Evolutionary conservation across 1,140 invertebrate genomes (phyloP), one percentile per base, ranked within the genome.

Genomic region (Aradophagus sp.): DNA sequence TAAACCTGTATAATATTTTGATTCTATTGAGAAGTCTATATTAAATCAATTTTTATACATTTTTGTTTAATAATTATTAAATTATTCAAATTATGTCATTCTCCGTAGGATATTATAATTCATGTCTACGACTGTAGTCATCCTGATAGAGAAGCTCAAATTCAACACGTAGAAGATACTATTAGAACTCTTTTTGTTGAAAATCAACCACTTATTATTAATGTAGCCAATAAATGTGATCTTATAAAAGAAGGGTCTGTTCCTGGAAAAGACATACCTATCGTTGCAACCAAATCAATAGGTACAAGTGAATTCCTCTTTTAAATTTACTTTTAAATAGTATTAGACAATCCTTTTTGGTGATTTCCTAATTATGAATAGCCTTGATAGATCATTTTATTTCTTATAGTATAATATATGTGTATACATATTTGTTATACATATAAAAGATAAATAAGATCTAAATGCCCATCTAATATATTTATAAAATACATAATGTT

Each of bases 221-320:
- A 90, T 70, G 92, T 96, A 4, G 92, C 89, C 29, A 97, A 97
- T 83, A 97, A 97, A 87, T 86, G 89, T 52, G 95, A 96, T 85
- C 68, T 89, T 23, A n/a, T 88, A 11, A n/a, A 65, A 4, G 39
- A 71, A 7, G 48, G 63, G n/a, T 48, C 16, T 0, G 8, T 81
- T 17, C 47, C 80, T 19, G 55, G 79, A 61, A 66, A 79, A 42
- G 36, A 74, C 23, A 53, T 89, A 26, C 42, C 77, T 17, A 84
- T 91, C 29, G 89, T 90, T 15, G 86, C 89, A 5, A 85, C 79
- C 8, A 79, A 85, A 17, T 79, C 83, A 26, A 84, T 68, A 31
- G 90, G 89, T 78, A 53, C 19, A 70, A 62, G 19, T 29, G 47
- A 52, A 53, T 42, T 44, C 27, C 1, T 34, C 4, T 34, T 8